Conservation (phyloP, 1,140 invertebrate species). For the Brachionus manjavacas region DNA sequence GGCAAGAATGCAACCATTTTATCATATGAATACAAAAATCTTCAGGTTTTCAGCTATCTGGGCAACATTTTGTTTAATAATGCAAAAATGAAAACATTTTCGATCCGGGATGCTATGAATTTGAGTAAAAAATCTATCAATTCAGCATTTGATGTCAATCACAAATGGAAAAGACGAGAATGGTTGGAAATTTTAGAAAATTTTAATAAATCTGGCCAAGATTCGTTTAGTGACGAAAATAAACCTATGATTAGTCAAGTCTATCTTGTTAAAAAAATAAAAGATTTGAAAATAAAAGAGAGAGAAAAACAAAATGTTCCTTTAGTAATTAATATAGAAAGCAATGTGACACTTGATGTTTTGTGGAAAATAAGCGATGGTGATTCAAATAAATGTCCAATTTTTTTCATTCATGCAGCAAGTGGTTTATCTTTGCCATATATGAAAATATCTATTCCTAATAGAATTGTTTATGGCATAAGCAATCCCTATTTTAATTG, state of each 20-base stretch:
- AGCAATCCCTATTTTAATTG: background rate
- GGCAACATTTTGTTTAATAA: background rate
- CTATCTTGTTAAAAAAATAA: background rate
- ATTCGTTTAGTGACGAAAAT: background rate
- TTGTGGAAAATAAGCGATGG: conserved; percentile 8
- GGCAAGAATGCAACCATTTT: background rate
- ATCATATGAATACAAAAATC: background rate
- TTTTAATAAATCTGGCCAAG: background rate
- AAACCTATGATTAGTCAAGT: background rate
- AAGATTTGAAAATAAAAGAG: background rate
- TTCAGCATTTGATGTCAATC: background rate
- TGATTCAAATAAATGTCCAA: background rate
- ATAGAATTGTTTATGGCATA: background rate
- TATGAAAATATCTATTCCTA: background rate
- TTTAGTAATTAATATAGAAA: background rate
- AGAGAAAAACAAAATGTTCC: background rate
- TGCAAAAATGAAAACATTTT: background rate
- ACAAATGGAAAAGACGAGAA: background rate
- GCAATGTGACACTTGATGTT: background rate
- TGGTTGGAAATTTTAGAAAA: background rate
- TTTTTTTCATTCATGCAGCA: background rate
- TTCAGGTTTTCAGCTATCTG: background rate
- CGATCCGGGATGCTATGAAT: background rate
- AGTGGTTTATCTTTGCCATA: background rate
- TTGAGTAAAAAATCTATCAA: background rate